phyloP scores from a whole-genome alignment of 2,113 vertebrate genomes.

The Fregata magnificens region DNA sequence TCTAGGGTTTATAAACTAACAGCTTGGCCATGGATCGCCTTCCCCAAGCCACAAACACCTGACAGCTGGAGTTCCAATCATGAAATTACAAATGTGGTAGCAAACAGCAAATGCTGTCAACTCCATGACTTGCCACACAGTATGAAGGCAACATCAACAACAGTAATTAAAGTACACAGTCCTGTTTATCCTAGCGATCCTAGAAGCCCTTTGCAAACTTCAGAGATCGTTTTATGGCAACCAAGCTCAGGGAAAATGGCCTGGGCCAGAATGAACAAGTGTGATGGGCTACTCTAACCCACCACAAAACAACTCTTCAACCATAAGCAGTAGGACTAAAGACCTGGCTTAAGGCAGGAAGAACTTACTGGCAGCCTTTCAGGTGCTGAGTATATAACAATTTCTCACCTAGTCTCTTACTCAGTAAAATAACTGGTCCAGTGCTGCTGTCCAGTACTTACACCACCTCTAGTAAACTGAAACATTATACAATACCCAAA shows the following conservation, averaged over 20 bases:
- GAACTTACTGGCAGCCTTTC: not conserved
- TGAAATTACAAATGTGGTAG: not conserved
- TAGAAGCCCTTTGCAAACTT: not conserved
- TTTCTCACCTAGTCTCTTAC: not conserved
- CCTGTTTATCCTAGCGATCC: not conserved
- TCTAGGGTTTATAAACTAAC: not conserved
- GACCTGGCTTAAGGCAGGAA: not conserved
- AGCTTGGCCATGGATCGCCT: not conserved
- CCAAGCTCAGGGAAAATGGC: not conserved
- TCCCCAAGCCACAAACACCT: not conserved
- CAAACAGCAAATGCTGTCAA: not conserved
- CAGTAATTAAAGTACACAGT: not conserved
- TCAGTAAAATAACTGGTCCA: not conserved
- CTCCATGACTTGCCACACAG: not conserved
- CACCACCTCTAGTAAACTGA: not conserved
- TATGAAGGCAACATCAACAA: not conserved
- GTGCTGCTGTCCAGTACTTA: not conserved
- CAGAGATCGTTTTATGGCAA: not conserved
- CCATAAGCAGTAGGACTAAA: not conserved
- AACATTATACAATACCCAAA: not conserved
- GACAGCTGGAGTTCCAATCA: not conserved
- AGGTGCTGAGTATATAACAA: not conserved
- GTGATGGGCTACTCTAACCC: accelerated
- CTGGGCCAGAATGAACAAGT: not conserved
- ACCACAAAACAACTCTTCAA: not conserved